Percentiles rank a stretch among this genome's conserved stretches.
phyloP scores from a whole-genome alignment of 2,888 invertebrate genomes.

The Ophioninae sp. region DNA sequence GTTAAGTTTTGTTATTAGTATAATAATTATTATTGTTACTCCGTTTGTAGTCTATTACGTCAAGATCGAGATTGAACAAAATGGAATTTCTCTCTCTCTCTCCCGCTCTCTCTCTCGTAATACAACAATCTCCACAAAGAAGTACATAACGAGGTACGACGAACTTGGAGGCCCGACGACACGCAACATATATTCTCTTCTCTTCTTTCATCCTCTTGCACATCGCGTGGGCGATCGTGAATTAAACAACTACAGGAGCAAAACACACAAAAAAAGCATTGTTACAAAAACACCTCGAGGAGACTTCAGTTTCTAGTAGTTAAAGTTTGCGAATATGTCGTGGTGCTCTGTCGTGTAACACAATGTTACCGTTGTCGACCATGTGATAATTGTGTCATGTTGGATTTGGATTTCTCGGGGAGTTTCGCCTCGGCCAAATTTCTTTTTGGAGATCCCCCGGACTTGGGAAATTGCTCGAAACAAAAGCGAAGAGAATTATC shows the following conservation, averaged over 20 bases:
- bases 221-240: conserved; percentile 17
- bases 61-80: neutral
- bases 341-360: neutral
- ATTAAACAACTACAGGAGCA: neutral
- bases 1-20: too few species aligned
- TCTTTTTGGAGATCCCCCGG: neutral
- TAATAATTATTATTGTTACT: neutral
- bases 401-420: neutral
- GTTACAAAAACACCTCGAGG: neutral
- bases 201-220: neutral
- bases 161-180: conserved; percentile 16
- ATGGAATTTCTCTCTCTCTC: neutral
- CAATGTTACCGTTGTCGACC: neutral
- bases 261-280: neutral
- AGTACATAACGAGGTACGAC: conserved; percentile 17
- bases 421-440: neutral
- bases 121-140: conserved; percentile 13
- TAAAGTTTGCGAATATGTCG: neutral
- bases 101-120: conserved; percentile 16
- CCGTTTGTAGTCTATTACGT: neutral
- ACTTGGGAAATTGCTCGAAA: neutral
- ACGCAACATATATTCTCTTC: conserved; percentile 15
- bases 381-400: neutral
- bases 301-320: neutral
- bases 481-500: neutral